These are phyloP conservation scores for Sphaerodactylus townsendi DNA, from an alignment of 2,113 vertebrate species.

Conservation along the genomic window DNA sequence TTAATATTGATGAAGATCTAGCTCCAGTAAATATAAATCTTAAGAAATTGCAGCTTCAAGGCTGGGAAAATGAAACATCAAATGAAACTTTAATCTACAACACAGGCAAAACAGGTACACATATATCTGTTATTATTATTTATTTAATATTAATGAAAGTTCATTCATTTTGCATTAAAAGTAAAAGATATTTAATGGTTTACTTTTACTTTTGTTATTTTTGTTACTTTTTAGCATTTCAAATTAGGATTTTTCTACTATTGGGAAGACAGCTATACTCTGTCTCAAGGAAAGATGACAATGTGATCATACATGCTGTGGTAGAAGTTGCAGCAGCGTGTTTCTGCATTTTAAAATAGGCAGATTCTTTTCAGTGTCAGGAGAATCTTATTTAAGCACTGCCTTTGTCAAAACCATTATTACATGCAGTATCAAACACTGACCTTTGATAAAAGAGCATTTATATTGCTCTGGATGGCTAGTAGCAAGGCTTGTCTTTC, in stretches of 20 bases:
- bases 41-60: slow-evolving; percentile 88
- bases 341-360: no score
- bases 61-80: slow-evolving; percentile 83
- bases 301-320: no score
- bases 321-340: no score
- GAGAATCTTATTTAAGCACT: no score
- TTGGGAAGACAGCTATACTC: not conserved
- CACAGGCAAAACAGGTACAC: slow-evolving; percentile 93
- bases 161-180: not conserved
- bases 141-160: slow-evolving; percentile 14
- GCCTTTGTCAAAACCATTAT: no score
- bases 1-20: slow-evolving; percentile 92
- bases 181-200: not conserved
- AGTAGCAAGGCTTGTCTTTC: no score
- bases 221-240: slow-evolving; percentile 18
- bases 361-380: no score
- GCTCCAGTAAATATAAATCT: slow-evolving; percentile 91
- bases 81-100: slow-evolving; percentile 86
- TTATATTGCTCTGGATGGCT: no score
- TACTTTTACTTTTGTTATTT: slow-evolving; percentile 3
- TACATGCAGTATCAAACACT: no score
- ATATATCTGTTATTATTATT: slow-evolving; percentile 15
- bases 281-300: slow-evolving; percentile 31
- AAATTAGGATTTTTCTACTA: slow-evolving; percentile 10
- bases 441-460: no score